These are phyloP conservation scores for Meles meles DNA, from an alignment of 2,113 vertebrate genomes.

Conservation along the genomic window DNA sequence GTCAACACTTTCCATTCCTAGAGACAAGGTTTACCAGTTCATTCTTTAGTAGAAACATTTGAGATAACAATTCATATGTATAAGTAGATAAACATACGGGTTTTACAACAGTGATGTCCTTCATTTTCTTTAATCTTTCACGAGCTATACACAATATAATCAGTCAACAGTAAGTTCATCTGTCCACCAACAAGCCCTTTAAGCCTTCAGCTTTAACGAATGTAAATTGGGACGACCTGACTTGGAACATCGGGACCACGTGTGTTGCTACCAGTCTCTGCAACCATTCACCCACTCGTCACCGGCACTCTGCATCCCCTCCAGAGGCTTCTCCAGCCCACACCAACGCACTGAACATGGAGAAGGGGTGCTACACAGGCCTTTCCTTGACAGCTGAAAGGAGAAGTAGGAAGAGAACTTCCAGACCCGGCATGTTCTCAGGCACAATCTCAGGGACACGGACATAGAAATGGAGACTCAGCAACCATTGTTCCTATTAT, in stretches of 20 bases:
- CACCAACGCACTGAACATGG: neutral
- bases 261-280: neutral
- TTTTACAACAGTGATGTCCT: neutral
- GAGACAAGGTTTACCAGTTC: neutral
- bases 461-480: neutral
- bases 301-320: neutral
- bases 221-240: neutral
- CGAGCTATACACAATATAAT: neutral
- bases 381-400: neutral
- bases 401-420: neutral
- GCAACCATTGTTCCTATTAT: too few species aligned
- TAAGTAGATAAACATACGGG: neutral
- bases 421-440: neutral
- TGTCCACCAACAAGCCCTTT: neutral
- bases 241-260: neutral
- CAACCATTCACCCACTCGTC: neutral
- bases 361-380: neutral
- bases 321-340: neutral
- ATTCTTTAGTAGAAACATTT: neutral
- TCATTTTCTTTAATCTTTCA: slow-evolving; percentile 1
- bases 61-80: neutral
- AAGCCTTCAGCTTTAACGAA: neutral
- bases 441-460: neutral
- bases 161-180: neutral
- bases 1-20: slow-evolving; percentile 3